Evolutionary conservation across 2,113 vertebrate species (phyloP).

Genomic region (Solenodon paradoxus): DNA sequence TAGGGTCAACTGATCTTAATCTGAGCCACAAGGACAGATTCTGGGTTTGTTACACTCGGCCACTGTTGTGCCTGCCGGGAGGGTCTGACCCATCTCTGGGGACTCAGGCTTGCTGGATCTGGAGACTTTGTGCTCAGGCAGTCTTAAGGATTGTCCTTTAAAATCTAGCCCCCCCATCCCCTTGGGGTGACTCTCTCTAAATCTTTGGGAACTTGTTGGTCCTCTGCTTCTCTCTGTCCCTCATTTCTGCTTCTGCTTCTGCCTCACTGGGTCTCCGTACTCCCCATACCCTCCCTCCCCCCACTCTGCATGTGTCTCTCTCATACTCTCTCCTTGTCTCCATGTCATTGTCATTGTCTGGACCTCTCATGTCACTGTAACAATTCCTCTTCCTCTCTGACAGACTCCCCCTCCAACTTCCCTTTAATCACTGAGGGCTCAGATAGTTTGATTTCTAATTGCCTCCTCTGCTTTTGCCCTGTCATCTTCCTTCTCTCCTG

Average conservation of each 20-base stretch:
- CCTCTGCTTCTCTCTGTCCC: not conserved
- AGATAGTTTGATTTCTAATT: not conserved
- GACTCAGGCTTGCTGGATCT: not conserved
- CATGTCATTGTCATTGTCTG: not conserved
- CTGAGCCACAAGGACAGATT: not conserved
- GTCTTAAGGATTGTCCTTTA: not conserved
- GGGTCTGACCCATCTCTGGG: not conserved
- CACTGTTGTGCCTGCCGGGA: not conserved
- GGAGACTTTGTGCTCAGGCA: not conserved
- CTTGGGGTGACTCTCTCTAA: too few relatives aligned
- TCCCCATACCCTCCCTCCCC: too few relatives aligned
- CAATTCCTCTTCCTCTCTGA: not conserved
- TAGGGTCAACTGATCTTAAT: not conserved
- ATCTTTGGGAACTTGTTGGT: not conserved
- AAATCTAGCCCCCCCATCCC: too few relatives aligned
- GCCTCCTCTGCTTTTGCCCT: not conserved
- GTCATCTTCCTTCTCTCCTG: not conserved
- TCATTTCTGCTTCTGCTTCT: not conserved
- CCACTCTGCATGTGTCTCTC: too few relatives aligned
- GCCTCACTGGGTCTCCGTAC: not conserved
- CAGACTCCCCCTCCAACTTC: not conserved
- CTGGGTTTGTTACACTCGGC: slow-evolving; percentile 30
- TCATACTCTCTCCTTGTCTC: not conserved
- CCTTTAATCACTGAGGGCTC: not conserved
- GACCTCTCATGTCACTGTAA: not conserved